Evolutionary conservation across 2,888 invertebrate species (phyloP), one percentile per base, ranked within the genome.

Genomic region (Drosophila picticornis): DNA sequence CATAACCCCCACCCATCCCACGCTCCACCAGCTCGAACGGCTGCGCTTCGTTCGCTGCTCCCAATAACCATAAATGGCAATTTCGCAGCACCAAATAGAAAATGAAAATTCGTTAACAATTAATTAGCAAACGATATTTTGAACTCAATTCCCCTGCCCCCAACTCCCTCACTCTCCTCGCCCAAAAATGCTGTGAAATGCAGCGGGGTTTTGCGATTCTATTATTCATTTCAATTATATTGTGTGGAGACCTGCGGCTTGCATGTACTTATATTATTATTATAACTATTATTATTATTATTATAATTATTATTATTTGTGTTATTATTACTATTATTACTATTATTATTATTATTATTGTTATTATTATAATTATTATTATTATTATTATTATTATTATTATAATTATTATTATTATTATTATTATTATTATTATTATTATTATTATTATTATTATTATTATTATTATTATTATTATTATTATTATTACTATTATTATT

Each of bases 71-170:
- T 88, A 88, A 88, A 84, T 84, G 88, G 88, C 85, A 77, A 84
- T 88, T 88, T 85, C 75, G 72, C 76, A 72, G 88, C 69, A 59
- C 50, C 84, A 84, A 84, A 84, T 84, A 88, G 88, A 84, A 84
- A 84, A 84, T 84, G 82, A 76, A 86, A 86, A 86, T 89, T 77
- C 84, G 82, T 86, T 89, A 84, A 89, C 84, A 86, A 87, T 89
- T 89, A 86, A 86, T 86, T 89, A 86, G 68, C 71, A 57, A 77
- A 73, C 73, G 69, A 80, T 76, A 69, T 63, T 60, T 50, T 70
- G 46, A 46, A 46, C 25, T 46, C 25, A 46, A 46, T 11, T 34
- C 22, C 60, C 36, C 5, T 2, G 34, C 19, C n/a, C 38, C n/a
- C 32, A 10, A 10, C 19, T 25, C 22, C 11, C n/a, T 2, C 29